Percentiles rank a stretch among this genome's conserved stretches.
Conservation (phyloP, 1,140 invertebrate species). For the Scaptomyza graminum region DNA sequence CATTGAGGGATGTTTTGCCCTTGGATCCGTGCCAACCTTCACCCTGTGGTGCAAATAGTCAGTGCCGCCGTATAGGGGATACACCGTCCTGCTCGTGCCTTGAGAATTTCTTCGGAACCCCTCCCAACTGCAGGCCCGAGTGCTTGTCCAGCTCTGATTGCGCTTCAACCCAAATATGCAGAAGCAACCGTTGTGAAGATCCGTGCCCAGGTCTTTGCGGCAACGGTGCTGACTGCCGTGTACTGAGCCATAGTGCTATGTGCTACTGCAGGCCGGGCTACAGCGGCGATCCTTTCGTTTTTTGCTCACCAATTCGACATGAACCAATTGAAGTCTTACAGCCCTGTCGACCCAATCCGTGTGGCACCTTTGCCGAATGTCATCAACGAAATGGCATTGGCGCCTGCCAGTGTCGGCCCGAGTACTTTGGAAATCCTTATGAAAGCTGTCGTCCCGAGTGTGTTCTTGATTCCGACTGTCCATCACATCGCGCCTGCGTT, state of each 20-base stretch:
- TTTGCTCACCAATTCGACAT: slow-evolving; percentile 84
- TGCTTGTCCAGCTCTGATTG: slow-evolving; percentile 89
- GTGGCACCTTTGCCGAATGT: slow-evolving; percentile 86
- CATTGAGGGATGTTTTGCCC: slow-evolving; percentile 61
- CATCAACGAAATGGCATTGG: slow-evolving; percentile 83
- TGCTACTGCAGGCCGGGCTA: slow-evolving; percentile 88
- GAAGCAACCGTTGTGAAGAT: slow-evolving; percentile 88
- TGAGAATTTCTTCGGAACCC: slow-evolving; percentile 86
- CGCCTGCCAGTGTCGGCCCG: slow-evolving; percentile 84
- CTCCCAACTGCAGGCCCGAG: slow-evolving; percentile 88
- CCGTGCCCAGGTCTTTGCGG: slow-evolving; percentile 92
- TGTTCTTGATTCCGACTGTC: slow-evolving; percentile 86
- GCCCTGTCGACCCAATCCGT: slow-evolving; percentile 86
- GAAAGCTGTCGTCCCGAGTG: slow-evolving; percentile 87
- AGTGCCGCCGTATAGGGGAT: slow-evolving; percentile 87
- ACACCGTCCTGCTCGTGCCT: slow-evolving; percentile 87
- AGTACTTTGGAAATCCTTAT: slow-evolving; percentile 86
- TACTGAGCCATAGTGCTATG: slow-evolving; percentile 90
- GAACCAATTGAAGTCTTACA: slow-evolving; percentile 81
- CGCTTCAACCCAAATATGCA: slow-evolving; percentile 86
- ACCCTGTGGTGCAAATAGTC: slow-evolving; percentile 90
- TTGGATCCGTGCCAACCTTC: slow-evolving; percentile 89
- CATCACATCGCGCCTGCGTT: slow-evolving; percentile 85
- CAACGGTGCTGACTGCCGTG: slow-evolving; percentile 88
- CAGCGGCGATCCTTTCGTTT: slow-evolving; percentile 89